Percentiles rank a stretch among this genome's conserved stretches.
phyloP scores from a whole-genome alignment of 2,113 vertebrate genomes.

The Oophaga pumilio region DNA sequence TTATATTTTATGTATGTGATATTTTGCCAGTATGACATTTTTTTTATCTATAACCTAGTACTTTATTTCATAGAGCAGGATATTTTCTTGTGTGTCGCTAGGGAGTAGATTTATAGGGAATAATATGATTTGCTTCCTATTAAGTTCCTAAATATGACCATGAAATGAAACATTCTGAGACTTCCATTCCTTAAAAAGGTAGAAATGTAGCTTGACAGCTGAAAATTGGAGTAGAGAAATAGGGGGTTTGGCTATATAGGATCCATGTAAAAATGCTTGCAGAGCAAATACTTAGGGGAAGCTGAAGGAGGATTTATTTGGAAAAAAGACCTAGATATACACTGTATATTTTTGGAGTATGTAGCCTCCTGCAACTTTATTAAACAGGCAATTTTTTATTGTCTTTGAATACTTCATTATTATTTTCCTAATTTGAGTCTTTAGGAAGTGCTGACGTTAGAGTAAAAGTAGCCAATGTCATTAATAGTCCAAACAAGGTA shows the following conservation, averaged over 20 bases:
- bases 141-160: constrained; percentile 43
- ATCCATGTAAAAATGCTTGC: constrained; percentile 8
- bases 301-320: background rate
- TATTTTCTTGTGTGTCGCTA: background rate
- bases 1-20: background rate
- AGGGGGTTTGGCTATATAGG: background rate
- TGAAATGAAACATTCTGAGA: constrained; percentile 36
- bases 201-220: constrained; percentile 42
- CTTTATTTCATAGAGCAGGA: background rate
- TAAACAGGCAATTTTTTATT: background rate
- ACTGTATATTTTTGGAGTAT: background rate
- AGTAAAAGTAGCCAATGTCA: no score
- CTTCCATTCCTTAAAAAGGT: constrained; percentile 2
- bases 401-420: background rate
- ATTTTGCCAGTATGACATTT: background rate
- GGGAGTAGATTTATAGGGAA: background rate
- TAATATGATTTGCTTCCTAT: constrained; percentile 36
- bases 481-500: no score
- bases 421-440: no score
- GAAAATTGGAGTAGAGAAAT: constrained; percentile 13
- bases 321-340: background rate
- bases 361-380: background rate
- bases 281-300: constrained; percentile 1
- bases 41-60: background rate
- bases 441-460: no score